phyloP scores from a whole-genome alignment of 2,113 vertebrate species.

The Bujurquina vittata region DNA sequence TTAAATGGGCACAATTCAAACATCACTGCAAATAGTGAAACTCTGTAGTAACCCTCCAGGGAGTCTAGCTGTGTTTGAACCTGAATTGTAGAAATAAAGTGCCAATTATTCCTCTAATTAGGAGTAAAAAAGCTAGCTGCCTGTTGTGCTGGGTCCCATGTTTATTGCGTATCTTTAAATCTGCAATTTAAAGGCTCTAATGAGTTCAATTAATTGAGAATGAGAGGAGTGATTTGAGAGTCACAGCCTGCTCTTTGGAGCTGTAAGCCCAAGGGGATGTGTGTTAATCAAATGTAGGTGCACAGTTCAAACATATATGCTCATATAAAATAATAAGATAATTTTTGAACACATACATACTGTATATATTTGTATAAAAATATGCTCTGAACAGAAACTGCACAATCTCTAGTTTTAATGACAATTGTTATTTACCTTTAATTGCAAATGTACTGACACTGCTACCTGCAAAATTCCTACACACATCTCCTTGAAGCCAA shows the following conservation, averaged over 20 bases:
- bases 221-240: constrained; percentile 57
- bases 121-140: constrained; percentile 68
- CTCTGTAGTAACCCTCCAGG: constrained; percentile 50
- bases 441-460: neutral
- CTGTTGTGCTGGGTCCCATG: constrained; percentile 61
- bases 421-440: neutral
- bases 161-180: constrained; percentile 72
- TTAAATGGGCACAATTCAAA: constrained; percentile 67
- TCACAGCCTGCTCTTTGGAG: constrained; percentile 36
- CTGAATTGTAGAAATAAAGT: constrained; percentile 71
- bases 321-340: neutral
- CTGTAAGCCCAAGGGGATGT: constrained; percentile 28
- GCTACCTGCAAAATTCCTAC: neutral
- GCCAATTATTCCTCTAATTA: constrained; percentile 77
- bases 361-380: constrained; percentile 17
- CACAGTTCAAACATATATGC: constrained; percentile 17
- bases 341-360: constrained; percentile 6
- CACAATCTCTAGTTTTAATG: neutral
- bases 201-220: constrained; percentile 74
- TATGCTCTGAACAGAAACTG: neutral
- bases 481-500: neutral
- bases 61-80: constrained; percentile 65
- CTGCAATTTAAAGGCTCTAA: constrained; percentile 67
- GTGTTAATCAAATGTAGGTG: constrained; percentile 27
- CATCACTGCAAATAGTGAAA: constrained; percentile 65